Percentiles rank a stretch among this genome's conserved stretches.
These are phyloP conservation scores for Setophaga coronata DNA, from an alignment of 2,113 vertebrate species.

Conservation along the genomic window DNA sequence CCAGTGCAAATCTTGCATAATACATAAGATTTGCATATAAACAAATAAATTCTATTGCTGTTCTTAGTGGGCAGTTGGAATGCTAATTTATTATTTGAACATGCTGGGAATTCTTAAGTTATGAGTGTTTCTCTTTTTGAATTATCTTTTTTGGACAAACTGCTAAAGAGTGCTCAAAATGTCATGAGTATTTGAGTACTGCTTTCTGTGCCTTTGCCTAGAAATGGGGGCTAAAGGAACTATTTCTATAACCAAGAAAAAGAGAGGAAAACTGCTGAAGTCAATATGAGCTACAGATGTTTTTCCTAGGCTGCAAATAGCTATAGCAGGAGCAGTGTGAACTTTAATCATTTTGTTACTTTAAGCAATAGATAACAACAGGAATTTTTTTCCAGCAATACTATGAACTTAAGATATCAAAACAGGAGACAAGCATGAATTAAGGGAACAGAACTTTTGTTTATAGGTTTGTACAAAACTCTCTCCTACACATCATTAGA, in stretches of 20 bases:
- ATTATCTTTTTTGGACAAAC: neutral
- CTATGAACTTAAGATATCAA: neutral
- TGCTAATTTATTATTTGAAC: neutral
- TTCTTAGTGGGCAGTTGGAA: neutral
- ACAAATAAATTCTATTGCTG: neutral
- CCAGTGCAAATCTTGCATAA: neutral
- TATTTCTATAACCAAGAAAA: neutral
- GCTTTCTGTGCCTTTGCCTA: neutral
- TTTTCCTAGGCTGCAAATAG: neutral
- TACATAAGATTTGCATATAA: neutral
- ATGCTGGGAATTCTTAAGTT: neutral
- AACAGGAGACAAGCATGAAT: neutral
- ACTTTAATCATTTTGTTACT: slow-evolving; percentile 19
- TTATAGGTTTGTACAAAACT: neutral
- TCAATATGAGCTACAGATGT: neutral
- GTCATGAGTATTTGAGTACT: neutral
- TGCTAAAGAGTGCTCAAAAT: neutral
- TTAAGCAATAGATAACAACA: neutral
- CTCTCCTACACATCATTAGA: neutral
- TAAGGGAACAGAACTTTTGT: neutral
- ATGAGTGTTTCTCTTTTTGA: neutral
- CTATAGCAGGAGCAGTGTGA: neutral
- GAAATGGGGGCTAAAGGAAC: neutral
- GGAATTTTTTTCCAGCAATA: neutral
- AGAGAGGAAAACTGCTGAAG: neutral